A percentile compares a stretch with the other conserved stretches of the same genome.
These are phyloP conservation scores for Hirundichthys speculiger DNA, from an alignment of 2,113 vertebrate genomes.

Conservation along the genomic window DNA sequence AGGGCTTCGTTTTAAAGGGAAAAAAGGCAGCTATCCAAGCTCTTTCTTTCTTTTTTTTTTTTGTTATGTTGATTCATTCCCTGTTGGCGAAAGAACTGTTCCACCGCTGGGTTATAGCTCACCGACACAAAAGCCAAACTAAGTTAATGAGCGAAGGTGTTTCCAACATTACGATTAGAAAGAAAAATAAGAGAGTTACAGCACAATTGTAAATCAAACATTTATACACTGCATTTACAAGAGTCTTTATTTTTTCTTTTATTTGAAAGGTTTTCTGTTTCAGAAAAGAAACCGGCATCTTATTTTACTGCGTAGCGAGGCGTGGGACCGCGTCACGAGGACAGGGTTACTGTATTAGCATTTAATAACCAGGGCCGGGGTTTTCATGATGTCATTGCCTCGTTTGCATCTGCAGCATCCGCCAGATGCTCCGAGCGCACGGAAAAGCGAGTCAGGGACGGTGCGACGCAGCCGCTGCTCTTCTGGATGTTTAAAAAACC, in stretches of 20 bases:
- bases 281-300: background rate
- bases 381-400: background rate
- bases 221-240: no score
- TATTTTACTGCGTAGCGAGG: background rate
- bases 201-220: no score
- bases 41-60: background rate
- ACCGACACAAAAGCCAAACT: background rate
- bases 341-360: background rate
- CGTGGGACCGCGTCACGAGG: background rate
- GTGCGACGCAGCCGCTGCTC: no score
- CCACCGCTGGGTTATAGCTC: background rate
- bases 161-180: background rate
- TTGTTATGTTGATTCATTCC: background rate
- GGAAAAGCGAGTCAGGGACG: no score
- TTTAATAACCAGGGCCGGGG: background rate
- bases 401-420: no score
- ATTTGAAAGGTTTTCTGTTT: background rate
- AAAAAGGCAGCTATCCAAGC: background rate
- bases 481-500: no score
- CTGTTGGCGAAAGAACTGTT: background rate
- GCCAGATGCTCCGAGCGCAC: no score
- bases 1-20: background rate
- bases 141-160: conserved; percentile 5
- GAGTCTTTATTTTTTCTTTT: no score
- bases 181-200: background rate